These are phyloP conservation scores for Megaceryle torquata DNA, from an alignment of 2,113 vertebrate genomes.

Conservation along the genomic window DNA sequence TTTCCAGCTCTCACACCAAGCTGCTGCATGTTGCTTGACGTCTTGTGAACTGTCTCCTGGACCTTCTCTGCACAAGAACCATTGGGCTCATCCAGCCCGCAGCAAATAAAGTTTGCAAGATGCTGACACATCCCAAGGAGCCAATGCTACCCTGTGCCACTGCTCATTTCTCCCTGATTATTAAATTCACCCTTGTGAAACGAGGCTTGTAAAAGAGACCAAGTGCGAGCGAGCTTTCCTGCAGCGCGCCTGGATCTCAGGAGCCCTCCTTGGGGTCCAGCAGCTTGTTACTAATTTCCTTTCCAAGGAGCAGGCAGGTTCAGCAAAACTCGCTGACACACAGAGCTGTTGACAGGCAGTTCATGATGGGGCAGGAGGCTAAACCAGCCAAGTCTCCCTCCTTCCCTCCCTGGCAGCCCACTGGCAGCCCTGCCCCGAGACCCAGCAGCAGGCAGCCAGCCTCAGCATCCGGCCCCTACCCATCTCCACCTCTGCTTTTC, in stretches of 20 bases:
- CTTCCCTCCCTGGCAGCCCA: neutral
- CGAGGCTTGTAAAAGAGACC: neutral
- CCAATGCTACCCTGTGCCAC: neutral
- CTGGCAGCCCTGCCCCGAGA: accelerated
- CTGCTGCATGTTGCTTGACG: no score
- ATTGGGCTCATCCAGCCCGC: neutral
- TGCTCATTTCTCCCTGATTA: neutral
- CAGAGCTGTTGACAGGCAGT: neutral
- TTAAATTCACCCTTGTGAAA: neutral
- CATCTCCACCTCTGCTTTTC: neutral
- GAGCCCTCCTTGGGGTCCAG: neutral
- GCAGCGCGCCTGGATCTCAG: neutral
- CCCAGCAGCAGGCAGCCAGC: neutral
- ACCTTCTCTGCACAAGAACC: neutral
- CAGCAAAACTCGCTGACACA: neutral
- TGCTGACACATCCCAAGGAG: neutral
- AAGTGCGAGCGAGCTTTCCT: neutral
- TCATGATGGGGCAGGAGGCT: neutral
- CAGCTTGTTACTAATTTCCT: neutral
- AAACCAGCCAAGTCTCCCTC: neutral
- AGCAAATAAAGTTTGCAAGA: neutral
- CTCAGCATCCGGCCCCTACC: neutral
- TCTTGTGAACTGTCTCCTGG: neutral
- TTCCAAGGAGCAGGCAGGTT: neutral
- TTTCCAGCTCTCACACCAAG: accelerated